Conservation (phyloP, 1,140 invertebrate genomes). For the Belonocnema kinseyi region DNA sequence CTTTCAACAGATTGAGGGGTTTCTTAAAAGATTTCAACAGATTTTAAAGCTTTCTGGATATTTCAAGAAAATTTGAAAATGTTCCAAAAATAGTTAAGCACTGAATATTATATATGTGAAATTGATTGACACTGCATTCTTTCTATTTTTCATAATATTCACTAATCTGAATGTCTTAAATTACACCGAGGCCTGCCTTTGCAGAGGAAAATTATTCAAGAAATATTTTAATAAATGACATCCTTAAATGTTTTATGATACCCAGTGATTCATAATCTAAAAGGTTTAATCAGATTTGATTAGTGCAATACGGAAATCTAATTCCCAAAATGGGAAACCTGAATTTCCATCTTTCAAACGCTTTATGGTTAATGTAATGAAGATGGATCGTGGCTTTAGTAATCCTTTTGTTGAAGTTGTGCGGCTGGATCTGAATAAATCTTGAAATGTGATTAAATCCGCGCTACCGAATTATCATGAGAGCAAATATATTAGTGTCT, state of each 20-base stretch:
- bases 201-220: not conserved
- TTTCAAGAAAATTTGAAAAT: no score
- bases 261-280: not conserved
- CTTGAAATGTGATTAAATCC: constrained; percentile 3
- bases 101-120: no score
- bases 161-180: no score
- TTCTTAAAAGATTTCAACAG: no score
- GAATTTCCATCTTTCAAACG: constrained; percentile 13
- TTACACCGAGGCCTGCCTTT: not conserved
- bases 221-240: not conserved
- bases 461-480: not conserved
- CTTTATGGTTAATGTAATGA: constrained; percentile 21
- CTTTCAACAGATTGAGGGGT: no score
- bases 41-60: no score
- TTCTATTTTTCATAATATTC: not conserved
- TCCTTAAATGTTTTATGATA: not conserved
- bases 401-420: constrained; percentile 27
- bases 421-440: constrained; percentile 4
- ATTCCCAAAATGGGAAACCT: constrained; percentile 24
- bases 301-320: constrained; percentile 1
- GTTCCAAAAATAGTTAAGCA: no score
- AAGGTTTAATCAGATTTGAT: constrained; percentile 4
- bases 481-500: not conserved
- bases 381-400: not conserved
- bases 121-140: no score